Evolutionary conservation across 1,140 invertebrate genomes (phyloP).

Genomic region (Drosophila pallidifrons): DNA sequence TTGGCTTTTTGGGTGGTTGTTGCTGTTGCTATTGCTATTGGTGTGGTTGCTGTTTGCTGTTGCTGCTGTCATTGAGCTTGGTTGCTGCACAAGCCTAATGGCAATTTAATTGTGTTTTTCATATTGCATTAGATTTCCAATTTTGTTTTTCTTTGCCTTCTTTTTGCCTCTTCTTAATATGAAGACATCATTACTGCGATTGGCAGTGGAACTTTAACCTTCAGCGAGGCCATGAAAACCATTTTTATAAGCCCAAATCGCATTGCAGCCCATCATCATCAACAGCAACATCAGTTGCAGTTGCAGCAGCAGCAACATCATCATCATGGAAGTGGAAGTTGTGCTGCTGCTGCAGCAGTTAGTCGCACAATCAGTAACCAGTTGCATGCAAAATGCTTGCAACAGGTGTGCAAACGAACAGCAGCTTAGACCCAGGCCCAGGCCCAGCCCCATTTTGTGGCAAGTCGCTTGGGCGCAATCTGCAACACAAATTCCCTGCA

Average conservation of each 20-base stretch:
- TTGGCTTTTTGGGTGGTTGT: slow-evolving; percentile 31
- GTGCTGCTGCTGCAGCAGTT: not conserved
- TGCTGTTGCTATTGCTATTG: not conserved
- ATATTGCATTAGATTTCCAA: slow-evolving; percentile 46
- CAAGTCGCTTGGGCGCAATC: slow-evolving; percentile 59
- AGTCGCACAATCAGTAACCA: slow-evolving; percentile 57
- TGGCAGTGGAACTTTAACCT: slow-evolving; percentile 60
- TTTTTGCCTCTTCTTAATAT: slow-evolving; percentile 27
- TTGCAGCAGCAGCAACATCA: slow-evolving; percentile 11
- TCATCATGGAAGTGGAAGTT: slow-evolving; percentile 8
- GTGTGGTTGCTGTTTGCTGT: not conserved
- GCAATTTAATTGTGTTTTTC: slow-evolving; percentile 67
- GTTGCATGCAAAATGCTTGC: slow-evolving; percentile 80
- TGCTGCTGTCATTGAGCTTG: slow-evolving; percentile 43
- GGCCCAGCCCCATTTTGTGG: slow-evolving; percentile 16
- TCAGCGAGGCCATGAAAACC: slow-evolving; percentile 39
- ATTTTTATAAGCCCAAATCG: slow-evolving; percentile 59
- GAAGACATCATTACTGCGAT: slow-evolving; percentile 8
- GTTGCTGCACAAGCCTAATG: slow-evolving; percentile 50
- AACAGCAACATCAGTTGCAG: slow-evolving; percentile 17
- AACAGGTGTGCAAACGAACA: slow-evolving; percentile 71
- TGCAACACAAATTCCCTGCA: slow-evolving; percentile 75
- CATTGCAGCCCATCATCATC: slow-evolving; percentile 67
- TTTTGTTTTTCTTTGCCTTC: slow-evolving; percentile 9
- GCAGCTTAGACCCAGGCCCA: slow-evolving; percentile 32